Evolutionary conservation across 2,797 vertebrate species (phyloP).

Genomic region (Menidia menidia): DNA sequence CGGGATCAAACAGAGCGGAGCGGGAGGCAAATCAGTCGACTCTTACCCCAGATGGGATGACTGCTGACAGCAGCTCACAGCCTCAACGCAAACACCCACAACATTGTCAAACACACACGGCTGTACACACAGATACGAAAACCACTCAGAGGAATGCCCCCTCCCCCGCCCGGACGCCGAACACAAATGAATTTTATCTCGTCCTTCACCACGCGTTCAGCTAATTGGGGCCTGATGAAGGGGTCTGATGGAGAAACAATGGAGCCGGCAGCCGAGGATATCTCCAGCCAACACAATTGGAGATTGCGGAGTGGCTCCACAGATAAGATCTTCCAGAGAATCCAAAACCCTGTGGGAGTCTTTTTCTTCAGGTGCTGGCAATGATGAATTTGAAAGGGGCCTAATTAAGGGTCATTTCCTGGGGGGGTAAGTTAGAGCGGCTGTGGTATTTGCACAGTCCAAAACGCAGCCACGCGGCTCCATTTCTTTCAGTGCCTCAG

Average conservation of each 20-base stretch:
- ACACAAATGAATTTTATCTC: constrained; percentile 9
- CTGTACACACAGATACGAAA: constrained; percentile 10
- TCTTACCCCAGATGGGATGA: constrained; percentile 49
- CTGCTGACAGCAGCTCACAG: constrained; percentile 59
- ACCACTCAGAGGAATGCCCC: neutral
- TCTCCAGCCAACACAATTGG: constrained; percentile 51
- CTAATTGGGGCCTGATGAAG: constrained; percentile 66
- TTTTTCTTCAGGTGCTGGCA: constrained; percentile 66
- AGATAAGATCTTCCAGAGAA: constrained; percentile 56
- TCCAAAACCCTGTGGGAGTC: constrained; percentile 47
- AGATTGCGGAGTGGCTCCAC: constrained; percentile 39
- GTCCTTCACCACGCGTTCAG: constrained; percentile 35
- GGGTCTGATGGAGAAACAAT: constrained; percentile 53
- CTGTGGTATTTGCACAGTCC: constrained; percentile 56
- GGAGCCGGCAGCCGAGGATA: constrained; percentile 42
- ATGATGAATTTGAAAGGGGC: constrained; percentile 45
- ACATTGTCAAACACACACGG: constrained; percentile 7
- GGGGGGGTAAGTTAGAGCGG: constrained; percentile 36
- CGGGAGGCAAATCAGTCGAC: constrained; percentile 68
- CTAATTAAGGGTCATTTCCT: constrained; percentile 70
- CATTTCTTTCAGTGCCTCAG: constrained; percentile 45
- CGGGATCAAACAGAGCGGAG: constrained; percentile 62
- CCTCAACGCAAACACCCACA: constrained; percentile 41
- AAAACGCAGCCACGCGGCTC: constrained; percentile 50
- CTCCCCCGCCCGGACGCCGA: neutral